Evolutionary conservation across 2,888 invertebrate species (phyloP), one percentile per base, ranked within the genome.

Genomic region (Rugalucina vietnamica): DNA sequence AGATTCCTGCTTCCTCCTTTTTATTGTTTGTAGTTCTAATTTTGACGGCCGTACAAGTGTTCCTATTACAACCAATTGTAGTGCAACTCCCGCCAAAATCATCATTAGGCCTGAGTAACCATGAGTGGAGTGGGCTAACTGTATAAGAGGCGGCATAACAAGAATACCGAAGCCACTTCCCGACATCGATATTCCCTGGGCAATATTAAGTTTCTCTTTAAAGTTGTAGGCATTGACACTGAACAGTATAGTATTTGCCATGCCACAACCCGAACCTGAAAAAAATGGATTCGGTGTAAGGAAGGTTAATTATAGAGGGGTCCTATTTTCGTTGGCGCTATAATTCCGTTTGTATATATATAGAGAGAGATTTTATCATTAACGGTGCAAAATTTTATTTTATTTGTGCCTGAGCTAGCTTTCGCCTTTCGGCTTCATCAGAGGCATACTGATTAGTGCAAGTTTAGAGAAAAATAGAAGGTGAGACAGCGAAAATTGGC

Each of bases 141-240:
- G 84, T 60, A 84, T 81, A 0, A 82, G 1, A 5, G 87, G 87
- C 12, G 87, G 81, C 60, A 87, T 73, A 14, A 75, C 76, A 14
- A 82, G 79, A 18, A 82, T 49, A 2, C 87, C 87, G 27, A 82
- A 72, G 0, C 87, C 87, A 0, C 79, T 49, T 1, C 87, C 84
- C 0, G 82, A 78, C 0, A 79, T 14, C 0, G 84, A 78, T 21
- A 87, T 54, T 32, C 87, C 87, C 32, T 81, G 73, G 18, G 87
- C 84, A 4, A 87, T 29, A 43, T 82, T 84, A 32, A 80, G 32
- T 34, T 71, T 78, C 57, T 65, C 43, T 12, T 73, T 29, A 29
- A 87, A 87, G 78, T 84, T 87, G 34, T 84, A 84, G 0, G 79
- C 79, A 5, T 84, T 75, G n/a, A 81, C 87, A n/a, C 82, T 80